These are phyloP conservation scores for Myiozetetes cayanensis DNA, from an alignment of 2,113 vertebrate species.

Conservation along the genomic window DNA sequence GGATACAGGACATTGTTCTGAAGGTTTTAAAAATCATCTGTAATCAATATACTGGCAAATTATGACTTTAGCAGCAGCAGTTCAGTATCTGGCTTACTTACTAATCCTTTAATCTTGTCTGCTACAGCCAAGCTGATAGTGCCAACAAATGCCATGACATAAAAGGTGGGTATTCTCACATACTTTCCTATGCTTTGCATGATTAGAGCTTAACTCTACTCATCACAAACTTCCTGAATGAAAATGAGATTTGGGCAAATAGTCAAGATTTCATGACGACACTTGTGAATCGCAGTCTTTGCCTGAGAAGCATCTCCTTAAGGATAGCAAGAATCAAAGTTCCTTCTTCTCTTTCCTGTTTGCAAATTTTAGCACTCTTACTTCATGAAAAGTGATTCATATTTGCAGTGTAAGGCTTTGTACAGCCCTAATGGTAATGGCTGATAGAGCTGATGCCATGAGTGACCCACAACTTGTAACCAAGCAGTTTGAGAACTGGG, in stretches of 20 bases:
- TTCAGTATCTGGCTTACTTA: conserved; percentile 2
- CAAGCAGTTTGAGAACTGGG: background rate
- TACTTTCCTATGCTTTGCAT: conserved; percentile 22
- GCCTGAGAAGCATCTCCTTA: background rate
- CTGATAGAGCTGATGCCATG: background rate
- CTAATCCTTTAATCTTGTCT: conserved; percentile 55
- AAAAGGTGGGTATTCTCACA: conserved; percentile 42
- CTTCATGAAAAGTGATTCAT: background rate
- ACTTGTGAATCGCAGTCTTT: background rate
- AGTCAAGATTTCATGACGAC: background rate
- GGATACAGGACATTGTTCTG: background rate
- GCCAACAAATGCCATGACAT: conserved; percentile 31
- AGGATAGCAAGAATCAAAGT: background rate
- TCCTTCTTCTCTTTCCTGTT: background rate
- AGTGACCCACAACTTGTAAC: background rate
- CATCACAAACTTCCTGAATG: background rate
- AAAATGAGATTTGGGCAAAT: conserved; percentile 27
- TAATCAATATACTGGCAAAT: conserved; percentile 38
- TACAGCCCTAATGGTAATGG: background rate
- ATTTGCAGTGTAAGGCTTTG: background rate
- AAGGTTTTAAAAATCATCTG: background rate
- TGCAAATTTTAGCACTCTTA: background rate
- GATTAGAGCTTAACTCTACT: conserved; percentile 27
- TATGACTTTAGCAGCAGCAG: background rate
- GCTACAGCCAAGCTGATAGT: background rate